Percentiles rank a stretch among this genome's conserved stretches.
Conservation (phyloP, 1,140 invertebrate genomes). For the Anthonomus grandis region DNA sequence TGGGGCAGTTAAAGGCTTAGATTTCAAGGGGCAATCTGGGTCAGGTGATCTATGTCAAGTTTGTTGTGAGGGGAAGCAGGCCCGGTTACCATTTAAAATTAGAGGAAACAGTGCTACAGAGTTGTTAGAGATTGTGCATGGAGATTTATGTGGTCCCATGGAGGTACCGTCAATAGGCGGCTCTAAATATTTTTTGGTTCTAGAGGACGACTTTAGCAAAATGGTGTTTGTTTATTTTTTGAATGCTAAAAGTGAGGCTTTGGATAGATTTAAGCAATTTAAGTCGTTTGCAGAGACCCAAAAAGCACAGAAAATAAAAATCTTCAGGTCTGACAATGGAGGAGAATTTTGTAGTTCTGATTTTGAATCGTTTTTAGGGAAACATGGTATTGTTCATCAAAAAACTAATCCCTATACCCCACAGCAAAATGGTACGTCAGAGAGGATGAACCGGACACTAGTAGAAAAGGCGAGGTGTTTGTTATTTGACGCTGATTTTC, state of each 20-base stretch:
- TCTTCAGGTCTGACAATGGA: slow-evolving; percentile 31
- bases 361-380: slow-evolving; percentile 35
- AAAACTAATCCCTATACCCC: slow-evolving; percentile 43
- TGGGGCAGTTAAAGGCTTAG: slow-evolving; percentile 23
- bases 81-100: slow-evolving; percentile 35
- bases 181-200: slow-evolving; percentile 45
- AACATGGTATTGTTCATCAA: slow-evolving; percentile 34
- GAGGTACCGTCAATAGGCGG: slow-evolving; percentile 38
- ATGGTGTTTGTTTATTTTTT: slow-evolving; percentile 45
- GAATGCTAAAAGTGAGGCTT: slow-evolving; percentile 39
- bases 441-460: slow-evolving; percentile 47
- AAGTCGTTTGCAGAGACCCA: slow-evolving; percentile 37
- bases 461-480: slow-evolving; percentile 45
- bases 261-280: slow-evolving; percentile 35
- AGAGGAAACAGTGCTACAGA: slow-evolving; percentile 25
- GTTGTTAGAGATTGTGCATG: slow-evolving; percentile 44
- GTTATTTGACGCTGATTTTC: slow-evolving; percentile 41
- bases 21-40: slow-evolving; percentile 19
- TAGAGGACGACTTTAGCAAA: slow-evolving; percentile 45
- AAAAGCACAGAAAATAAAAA: slow-evolving; percentile 34
- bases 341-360: slow-evolving; percentile 35
- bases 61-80: slow-evolving; percentile 43
- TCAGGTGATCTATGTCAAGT: slow-evolving; percentile 27
- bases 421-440: slow-evolving; percentile 49
- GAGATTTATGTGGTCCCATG: slow-evolving; percentile 40